Evolutionary conservation across 2,888 invertebrate genomes (phyloP).

Genomic region (Ophioninae sp.): DNA sequence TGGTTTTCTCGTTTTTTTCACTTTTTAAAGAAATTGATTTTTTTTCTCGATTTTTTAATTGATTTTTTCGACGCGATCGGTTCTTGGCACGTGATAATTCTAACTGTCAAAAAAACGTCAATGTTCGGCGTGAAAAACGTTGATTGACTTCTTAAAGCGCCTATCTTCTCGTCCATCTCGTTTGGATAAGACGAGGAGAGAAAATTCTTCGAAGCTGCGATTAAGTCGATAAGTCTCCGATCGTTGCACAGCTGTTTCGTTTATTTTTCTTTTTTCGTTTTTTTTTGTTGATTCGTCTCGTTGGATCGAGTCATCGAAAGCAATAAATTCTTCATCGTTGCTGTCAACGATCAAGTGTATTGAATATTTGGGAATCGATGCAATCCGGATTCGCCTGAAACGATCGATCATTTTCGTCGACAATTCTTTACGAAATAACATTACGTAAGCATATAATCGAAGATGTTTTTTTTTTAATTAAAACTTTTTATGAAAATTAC

Average conservation of each 20-base stretch:
- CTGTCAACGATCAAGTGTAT: not conserved
- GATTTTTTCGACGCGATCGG: not conserved
- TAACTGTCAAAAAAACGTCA: conserved; percentile 11
- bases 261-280: conserved; percentile 1
- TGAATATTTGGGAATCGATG: no score
- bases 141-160: conserved; percentile 6
- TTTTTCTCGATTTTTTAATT: not conserved
- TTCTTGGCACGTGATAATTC: conserved; percentile 11
- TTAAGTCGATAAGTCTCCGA: not conserved
- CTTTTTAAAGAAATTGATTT: not conserved
- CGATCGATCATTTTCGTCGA: not conserved
- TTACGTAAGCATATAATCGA: not conserved
- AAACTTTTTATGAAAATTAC: no score
- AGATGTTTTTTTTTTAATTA: no score
- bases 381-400: not conserved
- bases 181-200: not conserved
- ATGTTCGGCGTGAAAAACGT: not conserved
- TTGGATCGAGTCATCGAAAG: not conserved
- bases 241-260: not conserved
- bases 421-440: not conserved
- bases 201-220: not conserved
- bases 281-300: not conserved
- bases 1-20: not conserved
- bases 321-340: not conserved
- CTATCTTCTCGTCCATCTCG: conserved; percentile 28